Evolutionary conservation across 2,888 invertebrate genomes (phyloP).

Genomic region (Priocnemis perturbator): DNA sequence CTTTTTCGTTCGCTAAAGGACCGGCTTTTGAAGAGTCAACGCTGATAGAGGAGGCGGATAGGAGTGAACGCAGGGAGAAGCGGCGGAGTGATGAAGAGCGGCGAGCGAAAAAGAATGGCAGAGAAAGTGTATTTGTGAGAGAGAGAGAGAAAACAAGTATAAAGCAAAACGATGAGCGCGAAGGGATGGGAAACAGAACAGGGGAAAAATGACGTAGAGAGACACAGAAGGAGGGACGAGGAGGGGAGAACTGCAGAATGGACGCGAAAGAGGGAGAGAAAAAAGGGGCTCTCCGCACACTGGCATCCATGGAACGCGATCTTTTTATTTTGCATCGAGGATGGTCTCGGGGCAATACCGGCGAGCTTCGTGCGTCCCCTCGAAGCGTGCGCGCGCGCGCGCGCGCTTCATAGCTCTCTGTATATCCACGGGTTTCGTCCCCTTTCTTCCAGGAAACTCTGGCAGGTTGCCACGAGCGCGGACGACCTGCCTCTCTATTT

Average conservation of each 20-base stretch:
- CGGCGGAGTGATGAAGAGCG: too few species aligned
- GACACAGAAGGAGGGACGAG: too few species aligned
- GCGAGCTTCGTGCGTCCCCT: conserved; percentile 30
- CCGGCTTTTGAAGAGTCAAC: conserved; percentile 24
- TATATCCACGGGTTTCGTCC: neutral
- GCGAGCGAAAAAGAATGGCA: too few species aligned
- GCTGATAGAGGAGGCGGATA: too few species aligned
- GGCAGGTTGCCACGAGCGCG: conserved; percentile 51
- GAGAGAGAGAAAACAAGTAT: too few species aligned
- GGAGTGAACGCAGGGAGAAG: too few species aligned
- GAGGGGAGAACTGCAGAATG: too few species aligned
- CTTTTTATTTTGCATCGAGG: conserved; percentile 50
- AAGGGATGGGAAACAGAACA: neutral
- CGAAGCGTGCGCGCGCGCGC: neutral
- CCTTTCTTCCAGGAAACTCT: conserved; percentile 24
- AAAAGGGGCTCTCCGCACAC: too few species aligned
- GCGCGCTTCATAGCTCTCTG: conserved; percentile 2
- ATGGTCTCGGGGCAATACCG: conserved; percentile 40
- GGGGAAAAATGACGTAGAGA: too few species aligned
- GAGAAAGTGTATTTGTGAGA: too few species aligned
- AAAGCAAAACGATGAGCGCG: too few species aligned
- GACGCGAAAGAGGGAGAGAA: too few species aligned
- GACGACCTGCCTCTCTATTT: conserved; percentile 48
- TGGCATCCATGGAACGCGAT: conserved; percentile 2
- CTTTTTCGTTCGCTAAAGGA: conserved; percentile 25